phyloP scores from a whole-genome alignment of 2,888 invertebrate genomes.

The Tanaodytes sp. region DNA sequence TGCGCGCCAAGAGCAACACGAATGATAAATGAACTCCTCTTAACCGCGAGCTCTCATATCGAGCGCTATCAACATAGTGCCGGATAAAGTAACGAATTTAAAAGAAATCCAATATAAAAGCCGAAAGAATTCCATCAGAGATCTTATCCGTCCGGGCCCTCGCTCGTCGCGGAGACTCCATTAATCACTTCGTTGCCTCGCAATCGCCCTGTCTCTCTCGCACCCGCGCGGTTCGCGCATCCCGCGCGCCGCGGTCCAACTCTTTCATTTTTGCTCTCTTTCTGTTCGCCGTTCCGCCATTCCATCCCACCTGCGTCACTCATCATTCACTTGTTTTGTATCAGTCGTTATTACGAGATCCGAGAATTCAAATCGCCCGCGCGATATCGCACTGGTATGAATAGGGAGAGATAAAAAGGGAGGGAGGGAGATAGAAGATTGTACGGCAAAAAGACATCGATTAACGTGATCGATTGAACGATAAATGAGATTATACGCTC shows the following conservation, averaged over 20 bases:
- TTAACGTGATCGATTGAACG: conserved; percentile 34
- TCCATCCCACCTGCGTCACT: conserved; percentile 51
- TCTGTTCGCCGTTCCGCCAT: conserved; percentile 34
- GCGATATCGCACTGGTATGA: conserved; percentile 20
- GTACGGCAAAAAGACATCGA: conserved; percentile 36
- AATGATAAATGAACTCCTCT: conserved; percentile 72
- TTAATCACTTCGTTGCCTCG: conserved; percentile 64
- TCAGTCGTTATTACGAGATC: conserved; percentile 67
- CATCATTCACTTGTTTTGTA: conserved; percentile 68
- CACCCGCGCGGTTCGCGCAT: conserved; percentile 48
- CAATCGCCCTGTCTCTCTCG: conserved; percentile 57
- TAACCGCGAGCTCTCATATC: conserved; percentile 70
- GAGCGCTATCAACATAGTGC: conserved; percentile 72
- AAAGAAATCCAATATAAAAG: conserved; percentile 72
- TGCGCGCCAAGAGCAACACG: conserved; percentile 53
- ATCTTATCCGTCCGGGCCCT: conserved; percentile 71
- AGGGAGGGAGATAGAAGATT: too few relatives aligned
- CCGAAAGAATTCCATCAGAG: conserved; percentile 72
- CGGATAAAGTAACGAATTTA: conserved; percentile 72
- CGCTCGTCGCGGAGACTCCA: conserved; percentile 70
- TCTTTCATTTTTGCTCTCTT: conserved; percentile 49
- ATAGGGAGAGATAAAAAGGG: too few relatives aligned
- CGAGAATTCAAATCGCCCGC: conserved; percentile 56
- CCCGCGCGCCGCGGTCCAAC: conserved; percentile 28
- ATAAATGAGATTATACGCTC: conserved; percentile 2